Base-by-base conservation (phyloP, 2,113 vertebrate genomes). In the Hypocryptadius cinnamomeus region DNA sequence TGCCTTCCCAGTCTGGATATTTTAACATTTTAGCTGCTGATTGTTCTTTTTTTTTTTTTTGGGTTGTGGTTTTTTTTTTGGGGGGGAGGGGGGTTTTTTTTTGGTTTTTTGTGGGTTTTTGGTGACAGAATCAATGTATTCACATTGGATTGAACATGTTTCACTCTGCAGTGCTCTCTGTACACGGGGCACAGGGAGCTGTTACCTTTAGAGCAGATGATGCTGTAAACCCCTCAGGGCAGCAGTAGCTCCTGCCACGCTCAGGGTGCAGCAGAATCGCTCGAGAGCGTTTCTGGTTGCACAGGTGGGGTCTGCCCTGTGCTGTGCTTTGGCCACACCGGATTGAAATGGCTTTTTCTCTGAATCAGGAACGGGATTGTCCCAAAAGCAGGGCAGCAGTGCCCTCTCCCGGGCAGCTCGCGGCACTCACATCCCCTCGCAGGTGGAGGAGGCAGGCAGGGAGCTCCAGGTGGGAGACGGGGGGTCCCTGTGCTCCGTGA, bases 301-400 rank as follows among this genome's bases (percentile, higher is more conserved):
- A 31, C 17, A 1, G 8, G 5, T 1, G 3, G 15, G 12, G 4
- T 59, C 44, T 71, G 2, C 31, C 5, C 2, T 4, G 3, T 7
- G 47, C 39, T 10, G 33, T 17, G 61, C 53, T 23, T 12, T 2
- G 48, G 31, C 31, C 17, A 3, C 28, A 37, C 23, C 24, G n/a
- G 21, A 19, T n/a, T 33, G 47, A 10, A 17, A 9, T 0, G 39
- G 5, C 24, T 69, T 68, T 76, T 45, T 19, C 4, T 11, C 7
- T 13, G 9, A 7, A 0, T 25, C 6, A 2, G 24, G 5, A 25
- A 31, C 9, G 3, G 3, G 0, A 1, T 33, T 17, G 27, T 59
- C 13, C 13, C 76, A 59, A 50, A 90, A 66, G 82, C 56, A 18
- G 64, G 79, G 68, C 90, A 74, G 92, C 90, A 92, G 90, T 93